phyloP scores from a whole-genome alignment of 92 coral and sea anemone genomes.

The Scolanthus callimorphus region DNA sequence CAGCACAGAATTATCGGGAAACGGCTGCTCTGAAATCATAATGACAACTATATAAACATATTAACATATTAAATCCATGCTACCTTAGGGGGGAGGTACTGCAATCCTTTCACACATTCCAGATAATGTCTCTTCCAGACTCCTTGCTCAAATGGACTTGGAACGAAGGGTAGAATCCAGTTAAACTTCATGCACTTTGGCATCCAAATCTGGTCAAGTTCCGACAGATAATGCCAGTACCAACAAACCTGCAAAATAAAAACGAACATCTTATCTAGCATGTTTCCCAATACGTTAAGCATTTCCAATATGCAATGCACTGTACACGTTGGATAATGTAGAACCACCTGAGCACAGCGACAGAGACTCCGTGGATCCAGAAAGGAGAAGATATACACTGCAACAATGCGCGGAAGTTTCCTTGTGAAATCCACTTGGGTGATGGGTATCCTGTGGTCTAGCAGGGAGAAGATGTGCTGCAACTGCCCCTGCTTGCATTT shows the following conservation, averaged over 20 bases:
- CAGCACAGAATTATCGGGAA: too few species aligned
- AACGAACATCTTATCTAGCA: too few species aligned
- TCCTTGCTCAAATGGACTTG: slow-evolving; percentile 96
- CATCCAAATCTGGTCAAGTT: slow-evolving; percentile 93
- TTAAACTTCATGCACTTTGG: slow-evolving; percentile 91
- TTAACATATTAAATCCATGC: neutral
- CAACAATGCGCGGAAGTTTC: slow-evolving; percentile 72
- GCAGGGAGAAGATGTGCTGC: slow-evolving; percentile 78
- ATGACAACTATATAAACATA: too few species aligned
- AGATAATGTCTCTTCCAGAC: slow-evolving; percentile 94
- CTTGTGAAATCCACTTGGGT: slow-evolving; percentile 93
- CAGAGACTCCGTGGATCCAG: slow-evolving; percentile 97
- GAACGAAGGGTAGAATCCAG: slow-evolving; percentile 92
- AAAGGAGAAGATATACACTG: slow-evolving; percentile 76
- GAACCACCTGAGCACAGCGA: slow-evolving; percentile 81
- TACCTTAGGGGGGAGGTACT: slow-evolving; percentile 78
- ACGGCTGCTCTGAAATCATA: too few species aligned
- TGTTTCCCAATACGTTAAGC: too few species aligned
- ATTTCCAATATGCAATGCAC: too few species aligned
- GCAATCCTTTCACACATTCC: slow-evolving; percentile 82
- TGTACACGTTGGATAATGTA: too few species aligned
- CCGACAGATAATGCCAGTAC: slow-evolving; percentile 94
- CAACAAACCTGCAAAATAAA: too few species aligned
- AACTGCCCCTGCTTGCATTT: slow-evolving; percentile 82
- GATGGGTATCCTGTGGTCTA: slow-evolving; percentile 77